Evolutionary conservation across 1,140 invertebrate species (phyloP), one percentile per base, ranked within the genome.

Genomic region (Anastrepha obliqua): DNA sequence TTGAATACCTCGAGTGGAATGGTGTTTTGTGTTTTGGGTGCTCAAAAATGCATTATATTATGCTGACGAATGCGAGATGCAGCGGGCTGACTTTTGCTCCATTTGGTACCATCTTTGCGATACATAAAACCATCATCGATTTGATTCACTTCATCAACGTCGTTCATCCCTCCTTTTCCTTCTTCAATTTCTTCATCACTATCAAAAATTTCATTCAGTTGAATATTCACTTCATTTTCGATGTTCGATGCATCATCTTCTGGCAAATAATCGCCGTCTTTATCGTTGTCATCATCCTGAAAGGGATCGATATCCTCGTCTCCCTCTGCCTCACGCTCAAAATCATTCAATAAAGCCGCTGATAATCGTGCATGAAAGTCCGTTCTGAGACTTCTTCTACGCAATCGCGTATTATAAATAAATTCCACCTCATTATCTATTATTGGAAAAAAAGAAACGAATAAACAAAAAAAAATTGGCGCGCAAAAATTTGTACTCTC

Each of bases 1-100:
- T 86, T 86, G 60, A 86, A 86, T 65, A 86, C 86, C 86, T 86
- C 60, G 62, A 86, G 6, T 6, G 86, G 86, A 64, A 42, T 65
- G 13, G 86, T 29, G 39, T 29, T 62, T 62, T 86, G 15, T 86
- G 5, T 6, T 44, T 65, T 86, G 8, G 59, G 86, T 86, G 6
- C 59, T 64, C 86, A 2, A 39, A 86, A 86, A 17, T 59, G 59
- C 86, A 86, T 64, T 11, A 86, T 65, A 65, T 86, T 86, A 59
- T 86, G 86, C 13, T 86, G 86, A 15, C 86, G 86, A 5, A 86
- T 11, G 11, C 86, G 58, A 42, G 29, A 58, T 29, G 62, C 60
- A 86, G 7, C n/a, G 4, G 42, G 42, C 42, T 78, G n/a, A 78
- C 15, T 5, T 65, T 78, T 78, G 15, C 44, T 78, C 74, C 74